Evolutionary conservation across 2,113 vertebrate genomes (phyloP).

Genomic region (Hyaena hyaena): DNA sequence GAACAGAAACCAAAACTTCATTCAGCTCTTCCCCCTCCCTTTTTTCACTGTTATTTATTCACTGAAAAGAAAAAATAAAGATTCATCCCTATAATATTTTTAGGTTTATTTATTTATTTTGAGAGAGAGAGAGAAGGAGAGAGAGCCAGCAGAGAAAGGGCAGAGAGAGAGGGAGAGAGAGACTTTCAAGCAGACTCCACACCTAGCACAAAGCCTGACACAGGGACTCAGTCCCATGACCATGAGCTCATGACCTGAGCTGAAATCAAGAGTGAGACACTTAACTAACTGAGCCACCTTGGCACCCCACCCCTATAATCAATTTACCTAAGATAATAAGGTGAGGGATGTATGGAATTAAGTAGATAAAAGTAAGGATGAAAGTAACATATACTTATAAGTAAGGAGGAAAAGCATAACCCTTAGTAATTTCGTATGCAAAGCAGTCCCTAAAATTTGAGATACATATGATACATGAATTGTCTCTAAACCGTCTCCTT

Average conservation of each 20-base stretch:
- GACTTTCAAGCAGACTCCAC: too few relatives aligned
- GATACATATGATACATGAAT: background rate
- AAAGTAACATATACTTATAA: slow-evolving; percentile 18
- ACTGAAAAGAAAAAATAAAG: background rate
- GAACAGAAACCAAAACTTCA: background rate
- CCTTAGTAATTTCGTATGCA: slow-evolving; percentile 18
- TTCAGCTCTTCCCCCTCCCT: background rate
- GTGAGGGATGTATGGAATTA: background rate
- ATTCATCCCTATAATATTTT: background rate
- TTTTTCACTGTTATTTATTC: background rate
- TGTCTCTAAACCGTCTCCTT: slow-evolving; percentile 36
- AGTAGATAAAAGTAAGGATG: background rate
- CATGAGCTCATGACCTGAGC: too few relatives aligned
- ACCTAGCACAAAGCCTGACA: too few relatives aligned
- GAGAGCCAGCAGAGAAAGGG: too few relatives aligned
- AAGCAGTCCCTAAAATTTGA: slow-evolving; percentile 44
- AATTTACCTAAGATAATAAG: background rate
- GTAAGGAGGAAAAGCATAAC: slow-evolving; percentile 46
- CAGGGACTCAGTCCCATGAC: too few relatives aligned
- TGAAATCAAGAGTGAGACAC: too few relatives aligned
- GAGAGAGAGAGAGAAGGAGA: too few relatives aligned
- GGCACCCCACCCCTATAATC: background rate
- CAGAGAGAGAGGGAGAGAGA: too few relatives aligned
- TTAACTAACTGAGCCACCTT: too few relatives aligned
- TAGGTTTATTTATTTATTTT: too few relatives aligned